Evolutionary conservation across 2,888 invertebrate genomes (phyloP).

Genomic region (Napeogenes sylphis): DNA sequence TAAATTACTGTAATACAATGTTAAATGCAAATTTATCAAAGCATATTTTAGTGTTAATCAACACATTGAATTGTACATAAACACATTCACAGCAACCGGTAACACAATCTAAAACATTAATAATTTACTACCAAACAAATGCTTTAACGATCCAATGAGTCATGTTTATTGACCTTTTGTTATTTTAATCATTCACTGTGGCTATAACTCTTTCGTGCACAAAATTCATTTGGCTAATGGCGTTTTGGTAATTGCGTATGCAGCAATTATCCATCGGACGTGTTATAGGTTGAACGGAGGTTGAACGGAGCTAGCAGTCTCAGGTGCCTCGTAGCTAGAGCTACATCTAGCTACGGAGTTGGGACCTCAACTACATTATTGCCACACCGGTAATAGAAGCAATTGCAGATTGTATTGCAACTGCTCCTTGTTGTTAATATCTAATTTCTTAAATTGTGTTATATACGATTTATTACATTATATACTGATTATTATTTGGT

Average conservation of each 20-base stretch:
- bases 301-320: constrained; percentile 44
- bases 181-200: constrained; percentile 58
- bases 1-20: neutral
- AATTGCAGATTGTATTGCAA: constrained; percentile 15
- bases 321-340: constrained; percentile 38
- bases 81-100: constrained; percentile 27
- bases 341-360: constrained; percentile 13
- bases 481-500: too few relatives aligned
- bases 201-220: constrained; percentile 42
- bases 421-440: constrained; percentile 9
- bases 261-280: constrained; percentile 57
- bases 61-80: constrained; percentile 4
- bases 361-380: constrained; percentile 28
- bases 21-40: neutral
- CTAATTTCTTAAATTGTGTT: neutral
- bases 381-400: constrained; percentile 17
- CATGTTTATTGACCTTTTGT: constrained; percentile 59
- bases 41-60: constrained; percentile 26
- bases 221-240: constrained; percentile 53
- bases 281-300: constrained; percentile 54
- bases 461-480: neutral
- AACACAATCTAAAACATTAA: constrained; percentile 18
- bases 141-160: constrained; percentile 49
- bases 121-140: constrained; percentile 36
- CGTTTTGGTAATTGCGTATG: constrained; percentile 59